A percentile compares a stretch with the other conserved stretches of the same genome.
These are phyloP conservation scores for Trogon surrucura DNA, from an alignment of 2,113 vertebrate genomes.

Conservation along the genomic window DNA sequence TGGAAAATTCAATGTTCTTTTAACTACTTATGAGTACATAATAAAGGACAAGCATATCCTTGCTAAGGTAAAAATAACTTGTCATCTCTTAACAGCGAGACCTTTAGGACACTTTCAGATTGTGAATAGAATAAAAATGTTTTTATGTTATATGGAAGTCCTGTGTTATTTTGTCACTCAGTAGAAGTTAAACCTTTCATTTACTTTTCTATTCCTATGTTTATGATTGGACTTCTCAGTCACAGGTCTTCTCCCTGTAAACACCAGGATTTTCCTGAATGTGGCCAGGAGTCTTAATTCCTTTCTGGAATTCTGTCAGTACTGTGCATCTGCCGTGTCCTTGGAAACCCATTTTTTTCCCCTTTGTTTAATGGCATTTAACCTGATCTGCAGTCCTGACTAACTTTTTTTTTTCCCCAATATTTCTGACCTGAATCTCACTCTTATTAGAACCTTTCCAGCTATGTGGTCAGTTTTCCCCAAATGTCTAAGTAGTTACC, in stretches of 20 bases:
- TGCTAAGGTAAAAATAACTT: constrained; percentile 87
- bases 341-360: not conserved
- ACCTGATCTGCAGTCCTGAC: not conserved
- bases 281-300: not conserved
- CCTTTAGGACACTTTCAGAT: not conserved
- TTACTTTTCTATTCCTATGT: not conserved
- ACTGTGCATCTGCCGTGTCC: not conserved
- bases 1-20: constrained; percentile 96
- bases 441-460: not conserved
- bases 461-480: not conserved
- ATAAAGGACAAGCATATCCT: constrained; percentile 99
- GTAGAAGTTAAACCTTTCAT: not conserved
- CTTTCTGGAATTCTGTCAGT: not conserved
- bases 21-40: constrained; percentile 98
- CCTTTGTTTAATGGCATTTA: not conserved
- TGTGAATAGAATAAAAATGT: not conserved
- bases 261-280: not conserved
- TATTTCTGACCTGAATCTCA: not conserved
- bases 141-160: not conserved
- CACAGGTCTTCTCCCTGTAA: not conserved
- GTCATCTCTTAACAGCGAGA: not conserved
- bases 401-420: not conserved
- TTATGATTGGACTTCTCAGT: not conserved
- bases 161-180: not conserved
- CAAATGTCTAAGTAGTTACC: not conserved